phyloP scores from a whole-genome alignment of 2,888 invertebrate species.

The Sepiola atlantica region DNA sequence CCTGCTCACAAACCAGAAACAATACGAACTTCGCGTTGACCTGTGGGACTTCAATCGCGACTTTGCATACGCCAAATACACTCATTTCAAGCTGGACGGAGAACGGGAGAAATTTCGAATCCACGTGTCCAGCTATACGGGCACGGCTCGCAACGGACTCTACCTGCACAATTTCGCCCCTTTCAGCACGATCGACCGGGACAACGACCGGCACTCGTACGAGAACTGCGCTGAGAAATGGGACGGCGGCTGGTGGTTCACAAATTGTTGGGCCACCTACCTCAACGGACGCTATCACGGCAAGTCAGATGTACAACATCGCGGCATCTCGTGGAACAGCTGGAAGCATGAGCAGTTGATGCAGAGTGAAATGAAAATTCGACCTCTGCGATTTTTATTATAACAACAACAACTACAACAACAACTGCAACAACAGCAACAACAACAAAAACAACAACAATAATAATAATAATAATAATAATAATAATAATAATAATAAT shows the following conservation, averaged over 20 bases:
- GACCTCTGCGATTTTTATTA: slow-evolving; percentile 52
- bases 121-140: slow-evolving; percentile 54
- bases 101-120: slow-evolving; percentile 55
- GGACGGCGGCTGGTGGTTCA: slow-evolving; percentile 96
- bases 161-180: slow-evolving; percentile 91
- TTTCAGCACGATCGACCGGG: slow-evolving; percentile 89
- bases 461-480: background rate
- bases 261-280: slow-evolving; percentile 93
- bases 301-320: slow-evolving; percentile 53
- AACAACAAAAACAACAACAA: background rate
- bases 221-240: slow-evolving; percentile 92
- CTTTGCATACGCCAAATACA: slow-evolving; percentile 54
- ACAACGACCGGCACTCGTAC: slow-evolving; percentile 84
- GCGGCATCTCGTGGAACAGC: slow-evolving; percentile 58
- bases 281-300: slow-evolving; percentile 88
- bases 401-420: too few species aligned
- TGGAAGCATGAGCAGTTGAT: slow-evolving; percentile 60
- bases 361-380: slow-evolving; percentile 64
- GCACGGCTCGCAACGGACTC: slow-evolving; percentile 90
- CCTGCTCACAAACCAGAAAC: slow-evolving; percentile 55
- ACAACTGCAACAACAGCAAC: background rate
- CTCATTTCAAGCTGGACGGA: slow-evolving; percentile 54
- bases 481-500: too few species aligned
- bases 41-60: slow-evolving; percentile 58
- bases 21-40: slow-evolving; percentile 55